phyloP scores from a whole-genome alignment of 2,888 invertebrate genomes.

The Leptopilina drosophilae region DNA sequence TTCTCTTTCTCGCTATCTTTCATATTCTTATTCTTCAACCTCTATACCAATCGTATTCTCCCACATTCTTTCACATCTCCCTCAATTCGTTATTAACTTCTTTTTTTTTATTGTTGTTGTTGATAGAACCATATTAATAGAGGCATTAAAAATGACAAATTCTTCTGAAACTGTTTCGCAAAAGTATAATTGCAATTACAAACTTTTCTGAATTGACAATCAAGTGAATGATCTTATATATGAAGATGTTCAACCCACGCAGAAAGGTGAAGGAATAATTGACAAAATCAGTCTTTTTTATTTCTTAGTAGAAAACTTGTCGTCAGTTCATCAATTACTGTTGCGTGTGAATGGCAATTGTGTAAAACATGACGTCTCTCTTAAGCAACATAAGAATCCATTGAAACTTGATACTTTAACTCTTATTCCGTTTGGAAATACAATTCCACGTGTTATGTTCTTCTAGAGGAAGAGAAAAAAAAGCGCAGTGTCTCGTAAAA shows the following conservation, averaged over 20 bases:
- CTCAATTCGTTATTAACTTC: conserved; percentile 35
- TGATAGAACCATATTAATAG: not conserved
- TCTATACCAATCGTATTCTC: conserved; percentile 47
- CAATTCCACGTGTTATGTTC: not conserved
- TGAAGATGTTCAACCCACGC: conserved; percentile 33
- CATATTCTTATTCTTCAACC: conserved; percentile 49
- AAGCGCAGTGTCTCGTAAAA: not conserved
- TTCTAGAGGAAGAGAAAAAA: not conserved
- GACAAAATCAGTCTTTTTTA: conserved; percentile 33
- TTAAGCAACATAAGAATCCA: not conserved
- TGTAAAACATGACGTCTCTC: conserved; percentile 24
- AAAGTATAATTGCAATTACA: no score
- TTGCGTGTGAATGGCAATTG: conserved; percentile 24
- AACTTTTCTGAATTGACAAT: conserved; percentile 25
- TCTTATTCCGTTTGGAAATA: no score
- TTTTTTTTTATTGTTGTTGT: conserved; percentile 37
- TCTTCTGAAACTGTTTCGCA: no score
- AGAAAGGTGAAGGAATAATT: conserved; percentile 27
- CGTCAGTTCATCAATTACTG: conserved; percentile 36
- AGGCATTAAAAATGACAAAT: conserved; percentile 1
- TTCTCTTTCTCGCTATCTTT: conserved; percentile 53
- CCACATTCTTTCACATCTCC: conserved; percentile 51
- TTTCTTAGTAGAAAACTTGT: conserved; percentile 18
- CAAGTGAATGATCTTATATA: conserved; percentile 20
- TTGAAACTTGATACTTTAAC: not conserved